Conservation (phyloP, 2,113 vertebrate species). For the Rhipidura dahli region DNA sequence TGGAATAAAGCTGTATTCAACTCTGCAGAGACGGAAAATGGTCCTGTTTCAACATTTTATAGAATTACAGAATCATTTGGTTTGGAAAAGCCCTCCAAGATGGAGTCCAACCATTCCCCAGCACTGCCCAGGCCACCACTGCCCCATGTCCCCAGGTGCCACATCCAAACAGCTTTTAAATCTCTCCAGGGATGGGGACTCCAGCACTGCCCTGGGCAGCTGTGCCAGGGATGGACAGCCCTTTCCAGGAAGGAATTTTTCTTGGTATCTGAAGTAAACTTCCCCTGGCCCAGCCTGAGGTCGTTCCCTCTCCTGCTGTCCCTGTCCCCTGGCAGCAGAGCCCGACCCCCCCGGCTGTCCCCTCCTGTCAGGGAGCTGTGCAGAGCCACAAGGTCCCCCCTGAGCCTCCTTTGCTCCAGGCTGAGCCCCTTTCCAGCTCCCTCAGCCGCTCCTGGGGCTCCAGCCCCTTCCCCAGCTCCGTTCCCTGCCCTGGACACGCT, state of each 20-base stretch:
- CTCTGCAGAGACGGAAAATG: background rate
- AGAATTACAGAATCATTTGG: too few relatives aligned
- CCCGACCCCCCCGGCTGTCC: background rate
- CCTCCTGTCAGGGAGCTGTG: background rate
- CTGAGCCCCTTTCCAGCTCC: background rate
- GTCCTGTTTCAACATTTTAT: fast-evolving
- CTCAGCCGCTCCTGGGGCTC: background rate
- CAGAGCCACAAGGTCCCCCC: background rate
- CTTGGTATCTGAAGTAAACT: fast-evolving
- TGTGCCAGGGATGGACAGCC: fast-evolving
- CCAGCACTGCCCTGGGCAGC: fast-evolving
- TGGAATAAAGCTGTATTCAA: background rate
- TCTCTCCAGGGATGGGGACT: fast-evolving
- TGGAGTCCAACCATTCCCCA: background rate
- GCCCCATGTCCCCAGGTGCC: fast-evolving
- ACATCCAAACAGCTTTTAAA: fast-evolving
- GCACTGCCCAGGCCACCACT: background rate
- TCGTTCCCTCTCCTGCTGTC: background rate
- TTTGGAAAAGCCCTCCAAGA: background rate
- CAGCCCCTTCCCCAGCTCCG: background rate
- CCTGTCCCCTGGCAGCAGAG: background rate
- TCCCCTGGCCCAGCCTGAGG: background rate
- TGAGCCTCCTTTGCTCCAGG: background rate
- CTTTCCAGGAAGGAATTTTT: fast-evolving
- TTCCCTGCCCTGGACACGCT: background rate